Percentiles rank a stretch among this genome's conserved stretches.
Conservation (phyloP, 1,140 invertebrate genomes). For the Ganaspis sp. region DNA sequence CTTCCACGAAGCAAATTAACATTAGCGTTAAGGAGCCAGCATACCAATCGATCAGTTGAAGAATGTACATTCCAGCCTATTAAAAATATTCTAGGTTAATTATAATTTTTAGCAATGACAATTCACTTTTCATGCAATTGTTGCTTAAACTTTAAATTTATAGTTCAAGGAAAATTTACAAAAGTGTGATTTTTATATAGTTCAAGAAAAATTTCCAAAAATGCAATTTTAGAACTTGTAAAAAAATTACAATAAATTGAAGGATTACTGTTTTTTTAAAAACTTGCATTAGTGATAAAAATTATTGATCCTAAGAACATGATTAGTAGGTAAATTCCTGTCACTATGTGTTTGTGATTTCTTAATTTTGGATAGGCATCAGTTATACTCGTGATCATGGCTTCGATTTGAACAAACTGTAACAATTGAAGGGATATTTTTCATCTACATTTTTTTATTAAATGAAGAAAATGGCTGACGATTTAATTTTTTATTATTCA, state of each 20-base stretch:
- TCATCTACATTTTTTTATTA: too few relatives aligned
- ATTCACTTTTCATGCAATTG: too few relatives aligned
- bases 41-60: slow-evolving; percentile 94
- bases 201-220: too few relatives aligned
- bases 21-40: slow-evolving; percentile 87
- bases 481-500: too few relatives aligned
- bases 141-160: too few relatives aligned
- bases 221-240: too few relatives aligned
- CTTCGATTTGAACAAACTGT: slow-evolving; percentile 86
- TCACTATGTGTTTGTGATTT: slow-evolving; percentile 79
- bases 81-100: slow-evolving; percentile 62
- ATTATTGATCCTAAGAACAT: slow-evolving; percentile 82
- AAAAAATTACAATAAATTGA: too few relatives aligned
- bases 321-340: slow-evolving; percentile 77
- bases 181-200: not conserved
- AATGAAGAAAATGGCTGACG: too few relatives aligned
- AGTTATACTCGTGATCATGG: slow-evolving; percentile 83
- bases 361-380: slow-evolving; percentile 82
- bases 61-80: slow-evolving; percentile 94
- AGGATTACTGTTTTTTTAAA: slow-evolving; percentile 32
- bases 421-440: too few relatives aligned
- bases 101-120: too few relatives aligned
- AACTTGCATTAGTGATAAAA: slow-evolving; percentile 85
- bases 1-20: slow-evolving; percentile 84
- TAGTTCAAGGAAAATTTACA: too few relatives aligned